A percentile compares a stretch with the other conserved stretches of the same genome.
These are phyloP conservation scores for Zeus faber DNA, from an alignment of 2,113 vertebrate species.

Conservation along the genomic window DNA sequence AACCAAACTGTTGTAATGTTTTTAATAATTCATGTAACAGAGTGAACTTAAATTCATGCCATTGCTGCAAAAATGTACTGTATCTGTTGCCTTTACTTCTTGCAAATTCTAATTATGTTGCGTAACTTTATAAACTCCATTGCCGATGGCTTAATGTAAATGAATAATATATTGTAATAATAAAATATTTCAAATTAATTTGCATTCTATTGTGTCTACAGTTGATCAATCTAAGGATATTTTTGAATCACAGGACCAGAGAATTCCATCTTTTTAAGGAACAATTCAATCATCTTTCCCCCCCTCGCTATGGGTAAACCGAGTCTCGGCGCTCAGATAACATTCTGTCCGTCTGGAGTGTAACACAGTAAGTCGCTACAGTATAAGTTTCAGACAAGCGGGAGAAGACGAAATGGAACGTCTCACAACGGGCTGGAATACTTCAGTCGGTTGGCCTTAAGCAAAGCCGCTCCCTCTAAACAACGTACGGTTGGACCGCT, in stretches of 20 bases:
- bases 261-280: background rate
- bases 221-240: background rate
- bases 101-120: slow-evolving; percentile 23
- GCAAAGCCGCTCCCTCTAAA: too few relatives aligned
- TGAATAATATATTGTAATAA: slow-evolving; percentile 60
- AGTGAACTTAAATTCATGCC: slow-evolving; percentile 23
- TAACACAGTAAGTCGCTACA: too few relatives aligned
- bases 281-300: background rate
- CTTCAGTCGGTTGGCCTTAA: too few relatives aligned
- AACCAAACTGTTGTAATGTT: slow-evolving; percentile 56
- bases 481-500: slow-evolving; percentile 8
- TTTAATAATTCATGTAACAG: slow-evolving; percentile 32
- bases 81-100: slow-evolving; percentile 34
- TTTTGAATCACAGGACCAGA: background rate
- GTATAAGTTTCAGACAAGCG: too few relatives aligned
- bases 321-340: too few relatives aligned
- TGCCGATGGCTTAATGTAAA: slow-evolving; percentile 44
- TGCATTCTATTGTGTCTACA: background rate
- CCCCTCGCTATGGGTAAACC: too few relatives aligned
- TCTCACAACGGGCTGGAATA: too few relatives aligned
- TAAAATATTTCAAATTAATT: slow-evolving; percentile 36
- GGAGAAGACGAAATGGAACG: too few relatives aligned
- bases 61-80: slow-evolving; percentile 26
- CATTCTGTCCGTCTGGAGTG: too few relatives aligned
- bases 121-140: slow-evolving; percentile 30